Evolutionary conservation across 2,888 invertebrate genomes (phyloP), one percentile per base, ranked within the genome.

Genomic region (Philaethria dido): DNA sequence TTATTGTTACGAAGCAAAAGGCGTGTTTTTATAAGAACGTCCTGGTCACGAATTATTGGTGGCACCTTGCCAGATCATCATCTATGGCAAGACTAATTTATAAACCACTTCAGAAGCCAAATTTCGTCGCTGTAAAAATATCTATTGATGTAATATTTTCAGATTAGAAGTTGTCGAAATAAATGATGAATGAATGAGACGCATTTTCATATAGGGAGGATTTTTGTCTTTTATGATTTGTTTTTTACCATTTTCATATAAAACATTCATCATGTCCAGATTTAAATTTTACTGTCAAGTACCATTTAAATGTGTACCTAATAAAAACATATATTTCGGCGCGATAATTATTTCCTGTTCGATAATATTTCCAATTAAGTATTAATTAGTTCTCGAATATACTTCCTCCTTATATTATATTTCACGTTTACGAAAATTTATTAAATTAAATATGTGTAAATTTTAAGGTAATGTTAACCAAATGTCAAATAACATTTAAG

Each of bases 11-110:
- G 3, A 54, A 14, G 29, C 5, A 14, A 22, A 18, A 13, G 18
- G 18, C 8, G 22, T 64, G 45, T 20, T 62, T 20, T 62, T 55
- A 44, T 45, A 36, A 64, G 47, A 42, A 39, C 22, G 20, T 48
- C 48, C 9, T 29, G 55, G 39, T 48, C 33, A 47, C 20, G 50
- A 60, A 63, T 36, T 11, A 25, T 62, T 63, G 39, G 22, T 67
- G 62, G 60, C 61, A 39, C 52, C n/a, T 54, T 62, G 60, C 64
- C 64, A 64, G 64, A 29, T 39, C 64, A 39, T 44, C 52, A 54
- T 6, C 18, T 39, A 59, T 39, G 64, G 29, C 55, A 42, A 48
- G 36, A 18, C 45, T 59, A 64, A 57, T 48, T 50, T 59, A 64
- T 59, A 48, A 42, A 5, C 14, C 42, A 50, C 29, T 22, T 64